Percentiles rank a stretch among this genome's conserved stretches.
These are phyloP conservation scores for Drosophila borealis DNA, from an alignment of 2,888 invertebrate species.

Conservation along the genomic window DNA sequence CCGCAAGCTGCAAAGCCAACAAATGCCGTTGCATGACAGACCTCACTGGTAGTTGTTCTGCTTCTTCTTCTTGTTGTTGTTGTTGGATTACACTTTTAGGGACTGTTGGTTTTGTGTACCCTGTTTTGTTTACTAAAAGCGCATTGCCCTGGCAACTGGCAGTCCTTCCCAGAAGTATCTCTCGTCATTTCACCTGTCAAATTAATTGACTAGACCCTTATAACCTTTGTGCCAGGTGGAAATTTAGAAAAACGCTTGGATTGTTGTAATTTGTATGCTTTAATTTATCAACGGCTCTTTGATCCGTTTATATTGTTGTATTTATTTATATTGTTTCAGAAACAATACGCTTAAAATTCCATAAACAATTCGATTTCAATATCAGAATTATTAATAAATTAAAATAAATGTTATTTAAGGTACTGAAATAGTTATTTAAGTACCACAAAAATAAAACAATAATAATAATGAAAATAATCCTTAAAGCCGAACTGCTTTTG, in stretches of 20 bases:
- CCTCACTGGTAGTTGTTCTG: slow-evolving; percentile 28
- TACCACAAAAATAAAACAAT: no score
- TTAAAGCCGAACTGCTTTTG: no score
- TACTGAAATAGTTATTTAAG: no score
- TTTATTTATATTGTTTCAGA: not conserved
- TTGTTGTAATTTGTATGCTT: slow-evolving; percentile 2
- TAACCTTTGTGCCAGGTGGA: not conserved
- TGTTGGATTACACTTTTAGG: slow-evolving; percentile 52
- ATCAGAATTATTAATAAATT: no score
- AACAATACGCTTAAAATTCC: no score
- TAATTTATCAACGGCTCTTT: not conserved
- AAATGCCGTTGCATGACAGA: slow-evolving; percentile 53
- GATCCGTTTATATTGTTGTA: not conserved
- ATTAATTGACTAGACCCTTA: slow-evolving; percentile 3
- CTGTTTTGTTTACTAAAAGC: slow-evolving; percentile 42
- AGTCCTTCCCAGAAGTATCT: not conserved
- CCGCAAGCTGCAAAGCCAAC: slow-evolving; percentile 73
- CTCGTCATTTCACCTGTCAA: slow-evolving; percentile 1
- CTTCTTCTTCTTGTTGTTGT: slow-evolving; percentile 21
- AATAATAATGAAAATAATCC: no score
- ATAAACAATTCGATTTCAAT: not conserved
- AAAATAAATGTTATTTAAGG: no score
- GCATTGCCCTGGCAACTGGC: slow-evolving; percentile 22
- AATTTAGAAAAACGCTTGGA: not conserved
- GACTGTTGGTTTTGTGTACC: slow-evolving; percentile 30